Conservation (phyloP, 2,797 vertebrate species). For the Phrynocephalus guinanensis region DNA sequence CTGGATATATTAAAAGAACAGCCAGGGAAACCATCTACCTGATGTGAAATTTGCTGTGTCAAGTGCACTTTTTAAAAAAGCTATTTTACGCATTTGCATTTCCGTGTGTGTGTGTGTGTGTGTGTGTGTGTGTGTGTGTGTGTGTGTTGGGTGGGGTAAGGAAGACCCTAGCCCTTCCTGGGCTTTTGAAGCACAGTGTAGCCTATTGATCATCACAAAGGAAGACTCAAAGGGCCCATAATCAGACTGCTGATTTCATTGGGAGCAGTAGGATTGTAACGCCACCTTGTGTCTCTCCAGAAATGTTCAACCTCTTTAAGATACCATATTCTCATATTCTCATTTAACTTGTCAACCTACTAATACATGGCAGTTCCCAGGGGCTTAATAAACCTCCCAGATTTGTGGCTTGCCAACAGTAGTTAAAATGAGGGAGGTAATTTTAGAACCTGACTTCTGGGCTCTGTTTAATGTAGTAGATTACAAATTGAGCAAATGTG, state of each 20-base stretch:
- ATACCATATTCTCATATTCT: no score
- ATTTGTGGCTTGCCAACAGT: neutral
- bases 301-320: neutral
- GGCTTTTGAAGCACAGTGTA: no score
- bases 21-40: neutral
- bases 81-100: no score
- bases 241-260: neutral
- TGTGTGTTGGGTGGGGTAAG: no score
- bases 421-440: no score
- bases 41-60: neutral
- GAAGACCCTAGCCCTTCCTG: no score
- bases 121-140: no score
- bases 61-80: no score
- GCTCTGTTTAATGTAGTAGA: neutral
- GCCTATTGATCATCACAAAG: neutral
- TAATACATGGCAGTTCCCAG: neutral
- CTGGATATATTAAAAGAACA: neutral
- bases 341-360: neutral
- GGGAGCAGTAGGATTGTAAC: neutral
- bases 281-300: conserved; percentile 10
- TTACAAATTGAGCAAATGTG: neutral
- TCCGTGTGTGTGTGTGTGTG: no score
- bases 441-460: no score
- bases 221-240: no score
- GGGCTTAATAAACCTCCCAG: neutral